Evolutionary conservation across 2,113 vertebrate genomes (phyloP).

Genomic region (Mesitornis unicolor): DNA sequence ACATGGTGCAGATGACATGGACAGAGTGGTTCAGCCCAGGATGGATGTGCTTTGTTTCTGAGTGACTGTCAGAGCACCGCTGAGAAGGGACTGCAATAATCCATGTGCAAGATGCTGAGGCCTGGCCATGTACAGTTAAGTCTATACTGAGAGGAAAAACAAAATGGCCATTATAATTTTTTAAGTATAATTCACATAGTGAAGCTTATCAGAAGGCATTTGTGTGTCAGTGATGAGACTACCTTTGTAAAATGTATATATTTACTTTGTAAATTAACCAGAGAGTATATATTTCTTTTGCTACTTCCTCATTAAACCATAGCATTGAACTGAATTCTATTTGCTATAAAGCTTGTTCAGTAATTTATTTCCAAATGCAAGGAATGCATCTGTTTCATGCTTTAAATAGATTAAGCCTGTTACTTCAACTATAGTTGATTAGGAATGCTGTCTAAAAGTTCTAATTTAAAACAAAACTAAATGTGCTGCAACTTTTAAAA

Average conservation of each 20-base stretch:
- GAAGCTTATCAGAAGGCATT: background rate
- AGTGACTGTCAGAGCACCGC: background rate
- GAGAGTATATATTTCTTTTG: background rate
- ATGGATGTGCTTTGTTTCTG: background rate
- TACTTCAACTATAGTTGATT: background rate
- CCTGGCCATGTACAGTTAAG: background rate
- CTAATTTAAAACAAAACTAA: slow-evolving; percentile 3
- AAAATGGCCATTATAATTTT: background rate
- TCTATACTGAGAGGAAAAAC: background rate
- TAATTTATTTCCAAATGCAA: slow-evolving; percentile 19
- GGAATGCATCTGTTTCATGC: background rate
- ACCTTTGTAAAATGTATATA: background rate
- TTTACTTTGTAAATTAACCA: slow-evolving; percentile 23
- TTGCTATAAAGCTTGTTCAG: background rate
- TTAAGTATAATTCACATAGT: background rate
- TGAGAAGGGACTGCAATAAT: background rate
- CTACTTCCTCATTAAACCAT: background rate
- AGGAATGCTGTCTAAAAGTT: background rate
- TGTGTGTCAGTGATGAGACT: background rate
- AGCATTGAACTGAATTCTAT: slow-evolving; percentile 12
- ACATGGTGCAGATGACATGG: background rate
- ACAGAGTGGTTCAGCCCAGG: background rate
- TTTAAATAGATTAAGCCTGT: background rate
- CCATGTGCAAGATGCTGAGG: rapidly evolving
- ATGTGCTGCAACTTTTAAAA: background rate